Evolutionary conservation across 2,113 vertebrate genomes (phyloP).

Genomic region (Crotalus horridus): DNA sequence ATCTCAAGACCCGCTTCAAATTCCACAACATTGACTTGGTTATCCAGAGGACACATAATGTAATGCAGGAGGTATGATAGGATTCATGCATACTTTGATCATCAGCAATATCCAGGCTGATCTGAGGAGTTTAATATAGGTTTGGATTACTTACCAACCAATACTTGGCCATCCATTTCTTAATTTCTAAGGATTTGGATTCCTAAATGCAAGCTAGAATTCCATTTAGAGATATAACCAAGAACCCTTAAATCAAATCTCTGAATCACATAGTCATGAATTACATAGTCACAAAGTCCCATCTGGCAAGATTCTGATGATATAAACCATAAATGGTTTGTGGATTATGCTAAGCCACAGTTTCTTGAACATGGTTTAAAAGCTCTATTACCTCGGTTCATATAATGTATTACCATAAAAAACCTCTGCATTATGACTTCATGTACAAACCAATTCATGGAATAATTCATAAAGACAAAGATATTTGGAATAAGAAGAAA

Average conservation of each 20-base stretch:
- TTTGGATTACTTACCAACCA: not conserved
- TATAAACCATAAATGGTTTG: not conserved
- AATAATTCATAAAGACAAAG: not conserved
- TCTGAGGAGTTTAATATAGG: not conserved
- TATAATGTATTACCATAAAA: not conserved
- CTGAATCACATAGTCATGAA: not conserved
- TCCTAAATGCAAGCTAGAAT: not conserved
- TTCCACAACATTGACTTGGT: slow-evolving; percentile 75
- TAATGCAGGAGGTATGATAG: slow-evolving; percentile 85
- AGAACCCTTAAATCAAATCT: not conserved
- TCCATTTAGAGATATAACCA: not conserved
- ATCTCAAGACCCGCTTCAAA: slow-evolving; percentile 79
- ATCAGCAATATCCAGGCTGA: not conserved
- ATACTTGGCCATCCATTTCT: not conserved
- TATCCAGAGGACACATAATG: slow-evolving; percentile 84
- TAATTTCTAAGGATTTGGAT: not conserved
- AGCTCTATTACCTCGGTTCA: not conserved
- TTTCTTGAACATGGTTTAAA: not conserved
- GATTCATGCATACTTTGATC: slow-evolving; percentile 20
- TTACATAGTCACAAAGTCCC: too few species aligned
- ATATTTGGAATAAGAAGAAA: not conserved
- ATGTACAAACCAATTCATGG: not conserved
- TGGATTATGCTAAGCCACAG: not conserved
- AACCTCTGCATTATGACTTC: not conserved
- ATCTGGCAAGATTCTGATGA: not conserved